A percentile compares a stretch with the other conserved stretches of the same genome.
phyloP scores from a whole-genome alignment of 2,888 invertebrate species.

The Melinaea menophilus region DNA sequence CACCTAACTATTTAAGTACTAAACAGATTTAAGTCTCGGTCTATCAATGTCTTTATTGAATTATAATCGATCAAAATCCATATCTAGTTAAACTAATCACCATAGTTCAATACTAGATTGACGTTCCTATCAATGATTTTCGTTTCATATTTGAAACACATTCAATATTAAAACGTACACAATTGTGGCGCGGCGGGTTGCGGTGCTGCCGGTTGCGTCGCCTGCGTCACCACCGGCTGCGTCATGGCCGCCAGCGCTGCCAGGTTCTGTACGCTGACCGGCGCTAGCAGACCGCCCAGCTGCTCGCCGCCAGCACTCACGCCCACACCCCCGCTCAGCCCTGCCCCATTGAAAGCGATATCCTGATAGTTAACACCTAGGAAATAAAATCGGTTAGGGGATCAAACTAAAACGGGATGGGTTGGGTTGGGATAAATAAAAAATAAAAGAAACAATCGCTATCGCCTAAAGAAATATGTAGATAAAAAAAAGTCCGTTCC shows the following conservation, averaged over 20 bases:
- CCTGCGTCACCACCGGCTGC: conserved; percentile 77
- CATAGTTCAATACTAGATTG: no score
- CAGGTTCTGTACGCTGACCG: conserved; percentile 94
- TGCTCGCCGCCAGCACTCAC: conserved; percentile 80
- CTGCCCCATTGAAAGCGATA: conserved; percentile 76
- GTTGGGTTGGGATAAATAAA: conserved; percentile 10
- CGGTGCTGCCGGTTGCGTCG: conserved; percentile 66
- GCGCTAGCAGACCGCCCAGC: conserved; percentile 88
- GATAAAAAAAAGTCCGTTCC: background rate
- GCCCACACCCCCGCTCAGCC: conserved; percentile 60
- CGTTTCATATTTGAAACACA: no score
- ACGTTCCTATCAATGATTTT: no score
- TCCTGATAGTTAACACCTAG: conserved; percentile 75
- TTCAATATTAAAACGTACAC: conserved; percentile 52
- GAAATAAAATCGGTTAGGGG: conserved; percentile 31
- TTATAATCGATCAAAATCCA: no score
- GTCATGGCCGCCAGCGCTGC: conserved; percentile 93
- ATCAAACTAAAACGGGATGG: conserved; percentile 29
- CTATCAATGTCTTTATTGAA: no score
- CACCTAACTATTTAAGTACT: no score
- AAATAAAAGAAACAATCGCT: conserved; percentile 17
- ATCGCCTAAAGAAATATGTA: background rate
- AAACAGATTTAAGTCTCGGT: no score
- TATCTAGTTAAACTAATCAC: no score
- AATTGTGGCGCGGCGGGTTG: conserved; percentile 60